Conservation (phyloP, 1,140 invertebrate genomes). For the Xylocopa sonorina region DNA sequence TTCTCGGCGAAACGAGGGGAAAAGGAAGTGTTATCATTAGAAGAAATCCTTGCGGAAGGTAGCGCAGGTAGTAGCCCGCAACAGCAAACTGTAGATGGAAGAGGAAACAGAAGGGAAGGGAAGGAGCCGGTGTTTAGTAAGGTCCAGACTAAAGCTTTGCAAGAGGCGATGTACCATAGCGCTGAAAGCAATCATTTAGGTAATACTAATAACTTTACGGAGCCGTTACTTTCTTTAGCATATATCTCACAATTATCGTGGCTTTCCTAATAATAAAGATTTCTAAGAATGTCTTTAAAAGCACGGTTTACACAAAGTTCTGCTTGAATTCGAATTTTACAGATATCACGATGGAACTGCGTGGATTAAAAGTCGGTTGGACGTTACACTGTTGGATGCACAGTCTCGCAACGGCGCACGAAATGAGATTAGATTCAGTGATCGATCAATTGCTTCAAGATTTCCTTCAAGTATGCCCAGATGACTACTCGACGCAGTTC, state of each 20-base stretch:
- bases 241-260: too few species aligned
- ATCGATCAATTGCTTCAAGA: constrained; percentile 95
- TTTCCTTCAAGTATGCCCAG: constrained; percentile 92
- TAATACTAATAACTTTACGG: too few species aligned
- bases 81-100: constrained; percentile 72
- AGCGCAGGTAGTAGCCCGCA: constrained; percentile 75
- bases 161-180: constrained; percentile 96
- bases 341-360: constrained; percentile 93
- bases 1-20: constrained; percentile 84
- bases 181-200: constrained; percentile 94
- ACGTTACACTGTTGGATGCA: constrained; percentile 95
- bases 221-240: too few species aligned
- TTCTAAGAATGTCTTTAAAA: too few species aligned
- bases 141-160: constrained; percentile 90
- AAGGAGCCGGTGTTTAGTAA: constrained; percentile 88
- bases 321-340: constrained; percentile 40
- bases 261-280: too few species aligned
- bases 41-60: constrained; percentile 95
- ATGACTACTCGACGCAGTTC: constrained; percentile 93
- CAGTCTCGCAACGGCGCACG: constrained; percentile 92
- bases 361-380: constrained; percentile 93
- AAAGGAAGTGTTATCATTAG: constrained; percentile 91
- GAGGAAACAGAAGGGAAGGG: constrained; percentile 79
- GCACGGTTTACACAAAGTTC: not conserved
- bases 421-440: constrained; percentile 90